These are phyloP conservation scores for Micrastur ruficollis DNA, from an alignment of 2,797 vertebrate species.

Conservation along the genomic window DNA sequence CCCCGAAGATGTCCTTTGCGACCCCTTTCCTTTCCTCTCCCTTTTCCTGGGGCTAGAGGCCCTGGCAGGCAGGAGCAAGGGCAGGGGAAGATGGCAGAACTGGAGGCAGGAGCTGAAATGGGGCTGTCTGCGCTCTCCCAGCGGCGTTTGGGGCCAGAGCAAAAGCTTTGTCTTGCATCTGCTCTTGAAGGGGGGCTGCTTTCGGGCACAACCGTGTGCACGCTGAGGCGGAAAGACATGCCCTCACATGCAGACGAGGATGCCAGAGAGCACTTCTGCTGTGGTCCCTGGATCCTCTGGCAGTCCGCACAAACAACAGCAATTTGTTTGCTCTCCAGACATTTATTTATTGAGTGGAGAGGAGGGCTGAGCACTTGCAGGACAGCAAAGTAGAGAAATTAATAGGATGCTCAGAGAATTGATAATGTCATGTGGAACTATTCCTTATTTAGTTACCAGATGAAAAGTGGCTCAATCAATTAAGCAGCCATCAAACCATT, in stretches of 20 bases:
- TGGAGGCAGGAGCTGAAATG: background rate
- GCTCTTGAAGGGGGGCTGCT: background rate
- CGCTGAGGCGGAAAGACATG: background rate
- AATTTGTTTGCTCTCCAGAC: background rate
- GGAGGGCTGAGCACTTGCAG: background rate
- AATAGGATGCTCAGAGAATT: background rate
- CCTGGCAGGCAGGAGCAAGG: background rate
- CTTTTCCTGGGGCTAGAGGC: background rate
- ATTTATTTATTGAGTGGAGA: background rate
- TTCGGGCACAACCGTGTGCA: background rate
- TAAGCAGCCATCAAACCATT: background rate
- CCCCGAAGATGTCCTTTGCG: constrained; percentile 24
- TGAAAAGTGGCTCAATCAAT: background rate
- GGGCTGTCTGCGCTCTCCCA: background rate
- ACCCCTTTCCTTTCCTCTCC: background rate
- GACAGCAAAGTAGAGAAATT: background rate
- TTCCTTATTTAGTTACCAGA: background rate
- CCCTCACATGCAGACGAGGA: background rate
- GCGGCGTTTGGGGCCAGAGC: background rate
- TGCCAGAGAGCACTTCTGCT: background rate
- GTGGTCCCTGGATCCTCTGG: background rate
- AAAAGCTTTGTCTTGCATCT: background rate
- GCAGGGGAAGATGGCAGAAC: background rate
- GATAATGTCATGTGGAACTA: background rate
- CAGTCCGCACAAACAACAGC: background rate